Evolutionary conservation across 1,140 invertebrate genomes (phyloP).

Genomic region (Caenorhabditis remanei): DNA sequence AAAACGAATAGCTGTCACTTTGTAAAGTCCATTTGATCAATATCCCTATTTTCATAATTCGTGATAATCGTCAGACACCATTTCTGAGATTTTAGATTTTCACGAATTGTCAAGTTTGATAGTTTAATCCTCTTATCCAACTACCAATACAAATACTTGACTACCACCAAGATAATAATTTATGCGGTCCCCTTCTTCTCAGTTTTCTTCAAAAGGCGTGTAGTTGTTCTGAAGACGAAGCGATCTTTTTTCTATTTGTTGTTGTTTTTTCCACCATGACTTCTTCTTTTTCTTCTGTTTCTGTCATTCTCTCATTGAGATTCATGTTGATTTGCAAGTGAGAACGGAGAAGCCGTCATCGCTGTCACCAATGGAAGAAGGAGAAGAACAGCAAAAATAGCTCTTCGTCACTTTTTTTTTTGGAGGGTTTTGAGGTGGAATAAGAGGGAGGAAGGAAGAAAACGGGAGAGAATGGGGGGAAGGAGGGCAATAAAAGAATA

Average conservation of each 20-base stretch:
- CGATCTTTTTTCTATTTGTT: constrained; percentile 5
- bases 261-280: background rate
- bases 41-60: too few relatives aligned
- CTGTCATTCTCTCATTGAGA: constrained; percentile 7
- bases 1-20: too few relatives aligned
- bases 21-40: background rate
- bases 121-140: background rate
- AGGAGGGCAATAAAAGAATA: constrained; percentile 56
- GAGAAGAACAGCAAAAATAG: constrained; percentile 1
- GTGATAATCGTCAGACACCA: background rate
- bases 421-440: background rate
- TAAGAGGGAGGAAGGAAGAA: constrained; percentile 30
- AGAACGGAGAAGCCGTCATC: constrained; percentile 29
- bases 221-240: background rate
- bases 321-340: constrained; percentile 52
- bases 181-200: background rate
- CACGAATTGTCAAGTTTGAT: background rate
- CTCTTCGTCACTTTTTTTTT: constrained; percentile 26
- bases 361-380: constrained; percentile 6
- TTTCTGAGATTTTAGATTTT: background rate
- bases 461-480: constrained; percentile 30
- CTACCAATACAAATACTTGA: too few relatives aligned
- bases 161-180: background rate
- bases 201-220: background rate
- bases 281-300: background rate